Base-by-base conservation (phyloP, 2,797 vertebrate genomes). In the Karalla daura region DNA sequence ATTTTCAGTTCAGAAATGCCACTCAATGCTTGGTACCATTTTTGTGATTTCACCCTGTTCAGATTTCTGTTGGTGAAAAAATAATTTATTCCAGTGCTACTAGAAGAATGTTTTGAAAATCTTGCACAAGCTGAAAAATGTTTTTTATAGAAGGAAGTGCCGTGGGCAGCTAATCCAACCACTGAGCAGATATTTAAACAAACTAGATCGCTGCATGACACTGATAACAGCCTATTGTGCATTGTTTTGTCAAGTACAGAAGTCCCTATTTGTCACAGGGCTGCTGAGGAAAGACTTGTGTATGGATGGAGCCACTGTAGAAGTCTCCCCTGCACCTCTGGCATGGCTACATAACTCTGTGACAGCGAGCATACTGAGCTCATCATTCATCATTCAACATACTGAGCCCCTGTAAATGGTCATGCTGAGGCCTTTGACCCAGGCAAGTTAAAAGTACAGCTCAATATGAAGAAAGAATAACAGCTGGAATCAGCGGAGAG, bases 351-450 rank as follows among this genome's bases (percentile, higher is more conserved):
- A 74, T 55, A 58, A 64, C 56, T 47, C 53, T 32, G 28, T 75
- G 51, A 74, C 70, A 77, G 79, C 83, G 56, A 61, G 47, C 63
- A 1, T 0, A 5, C 36, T 0, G 25, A 43, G 35, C 70, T 64
- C 62, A 63, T 78, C 68, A 33, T 70, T 78, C 70, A 84, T 81
- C 71, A 77, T 71, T 61, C 51, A 25, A 37, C 25, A 50, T 56
- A 74, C 59, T 44, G 65, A 75, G 69, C 40, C 74, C n/a, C 63
- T 41, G 17, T 9, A 11, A 67, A 70, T 3, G 44, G 68, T 78
- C 33, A 65, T 46, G 53, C 74, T 24, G 41, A 43, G 70, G 73
- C 83, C 78, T 23, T 4, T 86, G 87, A 85, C 78, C 80, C 81
- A 18, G 0, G n/a, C 45, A 54, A 74, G 65, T 74, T 61, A 44